Conservation (phyloP, 2,113 vertebrate genomes). For the Thunnus maccoyii region DNA sequence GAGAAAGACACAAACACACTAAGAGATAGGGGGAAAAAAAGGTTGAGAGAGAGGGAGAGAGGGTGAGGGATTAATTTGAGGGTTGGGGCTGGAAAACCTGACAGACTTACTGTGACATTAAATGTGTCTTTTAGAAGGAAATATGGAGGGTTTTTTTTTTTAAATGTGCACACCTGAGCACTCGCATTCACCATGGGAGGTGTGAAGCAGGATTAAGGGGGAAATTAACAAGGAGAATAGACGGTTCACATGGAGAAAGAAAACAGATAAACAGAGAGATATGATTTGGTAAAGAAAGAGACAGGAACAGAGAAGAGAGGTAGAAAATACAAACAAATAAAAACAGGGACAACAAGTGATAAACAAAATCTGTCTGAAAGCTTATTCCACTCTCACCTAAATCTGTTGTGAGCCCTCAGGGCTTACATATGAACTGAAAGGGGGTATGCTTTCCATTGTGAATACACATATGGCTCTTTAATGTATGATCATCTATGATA, state of each 20-base stretch:
- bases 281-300: not conserved
- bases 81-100: slow-evolving; percentile 75
- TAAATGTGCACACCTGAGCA: slow-evolving; percentile 69
- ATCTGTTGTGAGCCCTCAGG: slow-evolving; percentile 5
- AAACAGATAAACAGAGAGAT: not conserved
- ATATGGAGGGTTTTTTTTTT: slow-evolving; percentile 33
- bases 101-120: slow-evolving; percentile 83
- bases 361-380: not conserved
- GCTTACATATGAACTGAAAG: not conserved
- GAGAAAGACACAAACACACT: slow-evolving; percentile 63
- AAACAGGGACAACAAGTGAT: not conserved
- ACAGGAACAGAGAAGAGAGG: not conserved
- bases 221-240: slow-evolving; percentile 39
- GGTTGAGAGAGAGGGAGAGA: slow-evolving; percentile 44
- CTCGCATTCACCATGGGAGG: slow-evolving; percentile 49
- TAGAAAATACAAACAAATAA: not conserved
- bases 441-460: not conserved
- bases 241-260: slow-evolving; percentile 2
- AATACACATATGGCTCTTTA: not conserved
- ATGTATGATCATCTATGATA: not conserved
- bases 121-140: slow-evolving; percentile 77
- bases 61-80: slow-evolving; percentile 76
- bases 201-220: slow-evolving; percentile 62
- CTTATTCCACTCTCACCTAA: not conserved
- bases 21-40: slow-evolving; percentile 37